Evolutionary conservation across 1,140 invertebrate species (phyloP), one percentile per base, ranked within the genome.

Genomic region (Achatina immaculata): DNA sequence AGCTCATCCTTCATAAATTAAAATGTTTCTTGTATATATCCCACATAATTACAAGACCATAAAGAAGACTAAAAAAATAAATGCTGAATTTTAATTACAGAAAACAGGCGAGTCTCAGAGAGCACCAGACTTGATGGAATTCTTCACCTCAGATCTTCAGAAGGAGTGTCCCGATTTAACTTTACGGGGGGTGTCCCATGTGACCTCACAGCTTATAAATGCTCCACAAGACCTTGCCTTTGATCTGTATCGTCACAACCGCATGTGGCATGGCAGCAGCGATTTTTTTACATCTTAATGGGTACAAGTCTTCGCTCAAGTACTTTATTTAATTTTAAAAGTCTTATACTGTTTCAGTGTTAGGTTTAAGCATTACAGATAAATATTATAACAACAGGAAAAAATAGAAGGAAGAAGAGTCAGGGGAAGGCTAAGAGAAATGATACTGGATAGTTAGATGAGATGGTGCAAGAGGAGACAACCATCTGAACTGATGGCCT

Each of bases 61-160:
- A n/a, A n/a, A n/a, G n/a, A n/a, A n/a, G n/a, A n/a, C n/a, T n/a
- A n/a, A n/a, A n/a, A n/a, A n/a, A n/a, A n/a, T n/a, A 48, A 48
- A 48, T 48, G 45, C 19, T 48, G 19, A 11, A 19, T 48, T 11
- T 65, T 65, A 11, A 7, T 14, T 65, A 40, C 42, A 80, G 42
- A 72, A 51, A 71, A 38, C 68, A 28, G n/a, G 3, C 28, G 34
- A 69, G n/a, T 31, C 42, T 34, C 16, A 43, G 7, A 80, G n/a
- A n/a, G 76, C 77, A 36, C 88, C 88, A 75, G 86, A 89, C 76
- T 34, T 88, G 38, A 83, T 89, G 83, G 88, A 89, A 80, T 87
- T 89, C 68, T 87, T 85, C 75, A 81, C 82, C 4, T 69, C 81
- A 55, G 85, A 88, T 34, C 82, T 87, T n/a, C 88, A 88, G 74